A percentile compares a stretch with the other conserved stretches of the same genome.
Evolutionary conservation across 2,888 invertebrate genomes (phyloP).

Genomic region (Quadroppia sp.): DNA sequence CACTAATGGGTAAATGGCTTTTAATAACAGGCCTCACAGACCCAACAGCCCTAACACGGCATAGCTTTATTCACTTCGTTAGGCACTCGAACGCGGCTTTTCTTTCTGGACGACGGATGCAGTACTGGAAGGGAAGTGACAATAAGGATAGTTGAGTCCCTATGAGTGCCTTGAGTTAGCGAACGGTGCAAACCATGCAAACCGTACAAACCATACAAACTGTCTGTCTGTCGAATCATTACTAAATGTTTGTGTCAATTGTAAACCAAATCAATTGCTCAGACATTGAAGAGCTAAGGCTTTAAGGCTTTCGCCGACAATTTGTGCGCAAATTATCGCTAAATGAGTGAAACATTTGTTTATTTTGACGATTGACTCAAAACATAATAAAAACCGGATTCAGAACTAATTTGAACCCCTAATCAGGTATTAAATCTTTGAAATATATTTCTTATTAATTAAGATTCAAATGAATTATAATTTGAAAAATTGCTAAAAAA

Average conservation of each 20-base stretch:
- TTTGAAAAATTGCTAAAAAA: not conserved
- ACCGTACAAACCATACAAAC: not conserved
- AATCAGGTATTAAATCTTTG: not conserved
- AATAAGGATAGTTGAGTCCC: constrained; percentile 4
- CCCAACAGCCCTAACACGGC: not conserved
- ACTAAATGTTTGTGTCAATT: constrained; percentile 16
- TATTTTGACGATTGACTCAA: not conserved
- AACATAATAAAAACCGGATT: not conserved
- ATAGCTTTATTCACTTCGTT: constrained; percentile 36
- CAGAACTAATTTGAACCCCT: not conserved
- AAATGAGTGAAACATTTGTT: not conserved
- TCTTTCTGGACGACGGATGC: constrained; percentile 5
- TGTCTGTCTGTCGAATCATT: constrained; percentile 2
- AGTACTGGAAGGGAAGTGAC: constrained; percentile 22
- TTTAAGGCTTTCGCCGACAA: constrained; percentile 10
- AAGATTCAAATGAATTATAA: not conserved
- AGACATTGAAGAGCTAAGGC: not conserved
- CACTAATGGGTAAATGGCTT: constrained; percentile 22
- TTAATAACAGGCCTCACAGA: constrained; percentile 1
- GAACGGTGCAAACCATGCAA: not conserved
- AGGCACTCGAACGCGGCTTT: constrained; percentile 28
- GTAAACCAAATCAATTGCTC: constrained; percentile 8
- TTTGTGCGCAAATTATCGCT: not conserved
- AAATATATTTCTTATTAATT: not conserved
- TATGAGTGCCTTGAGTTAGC: not conserved